Base-by-base conservation (phyloP, 2,797 vertebrate species). In the Jordanella pulchra region DNA sequence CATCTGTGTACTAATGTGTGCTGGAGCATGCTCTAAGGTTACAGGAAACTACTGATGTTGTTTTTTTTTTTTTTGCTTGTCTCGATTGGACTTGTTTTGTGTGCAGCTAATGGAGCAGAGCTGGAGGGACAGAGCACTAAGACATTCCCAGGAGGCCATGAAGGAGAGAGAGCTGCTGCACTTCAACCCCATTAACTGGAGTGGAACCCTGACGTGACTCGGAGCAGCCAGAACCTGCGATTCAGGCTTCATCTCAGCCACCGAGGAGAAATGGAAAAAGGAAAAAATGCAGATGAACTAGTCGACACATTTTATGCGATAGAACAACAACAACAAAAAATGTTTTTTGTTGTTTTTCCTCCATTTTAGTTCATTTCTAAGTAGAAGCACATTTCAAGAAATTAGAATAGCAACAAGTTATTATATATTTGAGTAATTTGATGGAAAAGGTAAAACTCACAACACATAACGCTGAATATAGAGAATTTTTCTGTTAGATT, bases 151-250 rank as follows among this genome's bases (percentile, higher is more conserved):
- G 82, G 93, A 94, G 90, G 86, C 77, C 12, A 76, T 92, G 76
- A 89, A 81, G 73, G 94, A 95, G 72, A 83, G 91, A 84, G 85
- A 92, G 73, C 77, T 93, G 78, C 91, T 94, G 42, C 73, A 82
- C 71, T 90, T 92, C 79, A 94, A 93, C 84, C 94, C 93, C 76
- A 92, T 95, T 82, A 94, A 94, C 92, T 95, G 94, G 94, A 95
- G 92, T 79, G 91, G 93, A 82, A 94, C 92, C 3, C 83, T 94
- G 65, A 93, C 93, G 90, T 94, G 91, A 78, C 54, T 67, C 54
- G 12, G 4, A 48, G 64, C 48, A 75, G 70, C 70, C 75, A 71
- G 65, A 82, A 56, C 5, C 0, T 60, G 42, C 53, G 13, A 69
- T 69, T 65, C 65, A n/a, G 14, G 51, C 64, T 53, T 69, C 10